Base-by-base conservation (phyloP, 1,140 invertebrate genomes). In the Zaprionus tsacasi region DNA sequence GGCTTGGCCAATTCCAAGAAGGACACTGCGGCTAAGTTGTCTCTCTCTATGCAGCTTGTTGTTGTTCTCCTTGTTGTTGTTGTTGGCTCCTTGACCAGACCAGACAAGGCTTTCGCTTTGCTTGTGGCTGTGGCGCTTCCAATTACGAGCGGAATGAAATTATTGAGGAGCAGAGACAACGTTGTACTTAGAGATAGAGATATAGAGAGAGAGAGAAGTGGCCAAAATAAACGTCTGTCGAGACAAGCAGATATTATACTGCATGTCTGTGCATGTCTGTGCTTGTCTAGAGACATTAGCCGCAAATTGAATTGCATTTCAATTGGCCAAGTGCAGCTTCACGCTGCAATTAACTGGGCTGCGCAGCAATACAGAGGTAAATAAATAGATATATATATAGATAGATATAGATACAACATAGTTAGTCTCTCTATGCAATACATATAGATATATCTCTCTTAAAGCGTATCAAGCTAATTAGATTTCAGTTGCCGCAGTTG, bases 1-100 rank as follows among this genome's bases (percentile, higher is more conserved):
- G 58, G 76, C 72, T 70, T 74, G 78, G 79, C 67, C 80, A 78
- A 82, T 87, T 87, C 80, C 73, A 38, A 75, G 71, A 81, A 75
- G 85, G 85, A 88, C 81, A 76, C 63, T 71, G 68, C 57, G 76
- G 54, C 15, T 30, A 72, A 76, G 21, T 21, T 21, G 21, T 21
- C 21, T 21, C 21, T 21, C 27, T 30, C 38, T 65, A 64, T 77
- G 38, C 70, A 76, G 40, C 36, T 63, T 55, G 50, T n/a, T n/a
- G 21, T 52, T 70, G 7, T 66, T 33, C 40, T 58, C 56, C 33
- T 43, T 45, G 35, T 66, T 63, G 61, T 15, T 52, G 10, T 55
- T 55, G 57, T 38, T 60, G 64, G 54, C 48, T 63, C 48, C 55
- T 71, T 70, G 36, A 48, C 69, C 60, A 45, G 40, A 45, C 40